Evolutionary conservation across 2,113 vertebrate species (phyloP).

Genomic region (Talpa occidentalis): DNA sequence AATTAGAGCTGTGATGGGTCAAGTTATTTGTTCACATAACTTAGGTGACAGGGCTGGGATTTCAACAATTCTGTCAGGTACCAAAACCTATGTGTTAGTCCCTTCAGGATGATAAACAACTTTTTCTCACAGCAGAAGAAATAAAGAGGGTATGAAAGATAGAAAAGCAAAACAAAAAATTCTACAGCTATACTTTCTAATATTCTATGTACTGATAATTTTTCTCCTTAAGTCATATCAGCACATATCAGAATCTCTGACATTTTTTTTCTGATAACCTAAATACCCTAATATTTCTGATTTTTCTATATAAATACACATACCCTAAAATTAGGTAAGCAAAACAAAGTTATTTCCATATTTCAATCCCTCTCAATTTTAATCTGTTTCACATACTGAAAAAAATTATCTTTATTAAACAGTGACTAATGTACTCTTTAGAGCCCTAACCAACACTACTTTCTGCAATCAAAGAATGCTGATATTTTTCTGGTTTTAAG

Average conservation of each 20-base stretch:
- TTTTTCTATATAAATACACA: constrained; percentile 15
- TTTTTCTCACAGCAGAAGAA: neutral
- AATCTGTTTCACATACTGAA: neutral
- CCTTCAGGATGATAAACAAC: neutral
- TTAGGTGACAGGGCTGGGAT: neutral
- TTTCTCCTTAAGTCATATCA: constrained; percentile 9
- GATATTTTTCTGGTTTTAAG: neutral
- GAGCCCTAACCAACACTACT: neutral
- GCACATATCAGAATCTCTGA: neutral
- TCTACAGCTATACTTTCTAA: constrained; percentile 34
- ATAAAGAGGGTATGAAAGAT: neutral
- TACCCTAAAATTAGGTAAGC: neutral
- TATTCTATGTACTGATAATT: constrained; percentile 12
- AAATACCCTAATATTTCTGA: constrained; percentile 22
- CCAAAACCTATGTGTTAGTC: neutral
- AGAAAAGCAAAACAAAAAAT: neutral
- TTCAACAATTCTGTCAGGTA: neutral
- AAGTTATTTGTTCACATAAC: constrained; percentile 21
- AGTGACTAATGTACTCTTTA: neutral
- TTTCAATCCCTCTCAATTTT: constrained; percentile 3
- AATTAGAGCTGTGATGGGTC: constrained; percentile 2
- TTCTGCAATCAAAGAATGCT: constrained; percentile 17
- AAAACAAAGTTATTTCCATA: neutral
- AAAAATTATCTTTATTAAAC: constrained; percentile 5
- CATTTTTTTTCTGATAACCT: constrained; percentile 5